Percentiles rank a stretch among this genome's conserved stretches.
These are phyloP conservation scores for Isurus oxyrinchus DNA, from an alignment of 2,113 vertebrate species.

Conservation along the genomic window DNA sequence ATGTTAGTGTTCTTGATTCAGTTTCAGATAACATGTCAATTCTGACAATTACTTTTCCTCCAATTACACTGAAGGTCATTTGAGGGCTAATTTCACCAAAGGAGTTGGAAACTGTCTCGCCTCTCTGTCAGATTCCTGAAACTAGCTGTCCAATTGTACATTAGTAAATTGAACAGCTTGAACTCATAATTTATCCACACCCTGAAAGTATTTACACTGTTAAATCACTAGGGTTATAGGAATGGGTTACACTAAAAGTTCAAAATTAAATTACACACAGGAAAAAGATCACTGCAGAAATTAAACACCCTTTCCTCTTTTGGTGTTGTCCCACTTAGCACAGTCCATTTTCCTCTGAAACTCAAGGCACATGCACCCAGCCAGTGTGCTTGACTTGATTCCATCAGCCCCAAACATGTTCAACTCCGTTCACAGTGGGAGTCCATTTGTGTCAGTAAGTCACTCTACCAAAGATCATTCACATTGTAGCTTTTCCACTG, in stretches of 20 bases:
- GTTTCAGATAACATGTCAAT: background rate
- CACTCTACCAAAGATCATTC: background rate
- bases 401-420: constrained; percentile 20
- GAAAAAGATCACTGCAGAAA: constrained; percentile 7
- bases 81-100: background rate
- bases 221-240: background rate
- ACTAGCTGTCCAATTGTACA: background rate
- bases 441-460: background rate
- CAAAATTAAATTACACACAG: background rate
- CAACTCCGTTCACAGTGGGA: background rate
- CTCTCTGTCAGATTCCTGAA: constrained; percentile 1
- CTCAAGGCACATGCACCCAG: background rate
- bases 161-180: background rate
- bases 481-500: background rate
- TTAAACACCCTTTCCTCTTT: background rate
- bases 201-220: background rate
- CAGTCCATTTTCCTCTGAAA: background rate
- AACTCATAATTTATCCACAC: background rate
- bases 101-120: background rate
- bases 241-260: background rate
- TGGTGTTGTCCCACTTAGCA: background rate
- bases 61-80: constrained; percentile 12
- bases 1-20: background rate
- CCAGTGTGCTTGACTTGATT: background rate
- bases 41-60: constrained; percentile 8